These are phyloP conservation scores for Eristalinus aeneus DNA, from an alignment of 2,888 invertebrate species.

Conservation along the genomic window DNA sequence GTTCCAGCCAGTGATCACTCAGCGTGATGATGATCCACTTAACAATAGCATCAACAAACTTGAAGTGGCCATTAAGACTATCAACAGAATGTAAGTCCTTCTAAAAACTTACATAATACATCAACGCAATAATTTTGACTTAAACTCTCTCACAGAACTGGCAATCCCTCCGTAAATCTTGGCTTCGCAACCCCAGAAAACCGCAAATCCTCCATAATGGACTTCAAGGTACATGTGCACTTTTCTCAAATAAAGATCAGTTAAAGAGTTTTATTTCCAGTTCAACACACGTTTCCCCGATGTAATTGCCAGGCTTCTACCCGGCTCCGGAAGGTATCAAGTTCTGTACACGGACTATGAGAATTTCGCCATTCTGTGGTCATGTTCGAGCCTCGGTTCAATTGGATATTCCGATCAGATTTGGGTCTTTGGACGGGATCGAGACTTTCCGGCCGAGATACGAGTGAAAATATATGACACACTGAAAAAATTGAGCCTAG, in stretches of 20 bases:
- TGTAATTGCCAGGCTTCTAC: constrained; percentile 85
- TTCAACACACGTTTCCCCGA: constrained; percentile 85
- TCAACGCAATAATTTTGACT: background rate
- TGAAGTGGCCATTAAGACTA: constrained; percentile 84
- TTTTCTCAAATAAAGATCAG: background rate
- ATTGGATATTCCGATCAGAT: constrained; percentile 84
- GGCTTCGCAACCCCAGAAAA: constrained; percentile 85
- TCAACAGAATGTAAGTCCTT: constrained; percentile 84
- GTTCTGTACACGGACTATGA: constrained; percentile 88
- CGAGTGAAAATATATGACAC: constrained; percentile 86
- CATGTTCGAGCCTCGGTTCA: constrained; percentile 85
- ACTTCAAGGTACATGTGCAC: constrained; percentile 77
- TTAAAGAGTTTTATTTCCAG: constrained; percentile 73
- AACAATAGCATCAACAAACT: constrained; percentile 83
- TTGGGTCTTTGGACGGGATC: constrained; percentile 86
- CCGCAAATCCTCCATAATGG: constrained; percentile 82
- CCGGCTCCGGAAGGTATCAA: constrained; percentile 87
- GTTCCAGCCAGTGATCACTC: constrained; percentile 80
- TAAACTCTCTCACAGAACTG: constrained; percentile 82
- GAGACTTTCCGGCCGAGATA: constrained; percentile 84
- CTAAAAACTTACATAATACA: background rate
- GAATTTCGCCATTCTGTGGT: constrained; percentile 87
- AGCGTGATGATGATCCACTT: constrained; percentile 75
- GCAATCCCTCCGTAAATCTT: constrained; percentile 83
- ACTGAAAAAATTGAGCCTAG: constrained; percentile 83